A percentile compares a stretch with the other conserved stretches of the same genome.
These are phyloP conservation scores for Gastrophryne carolinensis DNA, from an alignment of 2,797 vertebrate genomes.

Conservation along the genomic window DNA sequence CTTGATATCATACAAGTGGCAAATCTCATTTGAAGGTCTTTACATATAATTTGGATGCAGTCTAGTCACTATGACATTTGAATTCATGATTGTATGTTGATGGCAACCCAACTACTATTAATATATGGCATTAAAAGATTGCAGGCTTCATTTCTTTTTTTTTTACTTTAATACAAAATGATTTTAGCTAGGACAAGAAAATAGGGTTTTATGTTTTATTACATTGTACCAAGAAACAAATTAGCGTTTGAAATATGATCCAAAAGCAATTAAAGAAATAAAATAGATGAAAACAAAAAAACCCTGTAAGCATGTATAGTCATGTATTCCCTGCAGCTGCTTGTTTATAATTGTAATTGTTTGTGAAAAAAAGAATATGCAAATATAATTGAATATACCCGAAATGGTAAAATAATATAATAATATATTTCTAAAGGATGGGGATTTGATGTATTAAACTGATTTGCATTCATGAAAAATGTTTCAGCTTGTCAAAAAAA, in stretches of 20 bases:
- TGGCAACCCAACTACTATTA: no score
- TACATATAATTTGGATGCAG: no score
- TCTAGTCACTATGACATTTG: no score
- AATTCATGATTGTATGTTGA: no score
- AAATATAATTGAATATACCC: not conserved
- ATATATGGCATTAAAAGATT: no score
- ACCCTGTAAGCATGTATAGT: not conserved
- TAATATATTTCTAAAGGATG: not conserved
- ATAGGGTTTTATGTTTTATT: not conserved
- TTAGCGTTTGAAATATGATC: not conserved
- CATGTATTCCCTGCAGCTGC: not conserved
- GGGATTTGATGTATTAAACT: not conserved
- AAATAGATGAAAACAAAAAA: not conserved
- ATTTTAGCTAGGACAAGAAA: no score
- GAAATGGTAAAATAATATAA: not conserved
- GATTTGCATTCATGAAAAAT: not conserved
- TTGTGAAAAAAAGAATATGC: not conserved
- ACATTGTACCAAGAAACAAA: not conserved
- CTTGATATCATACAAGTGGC: no score
- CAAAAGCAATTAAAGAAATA: not conserved
- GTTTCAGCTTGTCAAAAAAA: not conserved
- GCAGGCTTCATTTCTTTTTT: no score
- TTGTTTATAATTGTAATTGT: not conserved
- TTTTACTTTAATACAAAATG: no score
- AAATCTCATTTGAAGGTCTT: not conserved